Evolutionary conservation across 1,140 invertebrate genomes (phyloP), one percentile per base, ranked within the genome.

Genomic region (Apis florea): DNA sequence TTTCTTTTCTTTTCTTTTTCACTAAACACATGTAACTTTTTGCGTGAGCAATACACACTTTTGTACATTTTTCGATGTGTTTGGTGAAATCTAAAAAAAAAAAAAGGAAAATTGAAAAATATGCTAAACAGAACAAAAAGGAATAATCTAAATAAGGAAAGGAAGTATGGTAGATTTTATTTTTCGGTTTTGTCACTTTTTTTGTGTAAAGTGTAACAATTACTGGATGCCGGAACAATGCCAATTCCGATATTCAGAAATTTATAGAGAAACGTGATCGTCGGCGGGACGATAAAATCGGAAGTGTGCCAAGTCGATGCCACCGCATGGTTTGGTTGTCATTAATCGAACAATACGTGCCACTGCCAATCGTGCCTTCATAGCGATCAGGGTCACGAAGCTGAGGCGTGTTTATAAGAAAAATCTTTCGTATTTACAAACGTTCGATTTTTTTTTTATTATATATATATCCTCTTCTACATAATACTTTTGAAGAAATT

Each of bases 281-380:
- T 53, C 54, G 56, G n/a, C 26, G 58, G 11, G 24, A 79, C 47
- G 26, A 61, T 79, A 49, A 59, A 71, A 71, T 70, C 76, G 54
- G 67, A 53, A 61, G 19, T 71, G 67, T 79, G 76, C 67, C 76
- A 79, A 61, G 17, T 61, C 53, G 67, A 68, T 47, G 70, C 47
- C 19, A 31, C 53, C 12, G 66, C 64, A 69, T 15, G 17, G 40
- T 64, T 68, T 69, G 47, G 66, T 78, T 59, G 31, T 68, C 75
- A 58, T 59, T 78, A 78, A 54, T 78, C 17, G 53, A 69, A 69
- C 75, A 56, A 68, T 49, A 59, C 75, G 17, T 58, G 58, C 47
- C 58, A 26, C 24, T 74, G n/a, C 31, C 40, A 31, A 78, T 78
- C 40, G 53, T 51, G 12, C 40, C 40, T 78, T 31, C 17, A n/a